Evolutionary conservation across 2,113 vertebrate genomes (phyloP), one percentile per base, ranked within the genome.

Genomic region (Sclerurus mexicanus): DNA sequence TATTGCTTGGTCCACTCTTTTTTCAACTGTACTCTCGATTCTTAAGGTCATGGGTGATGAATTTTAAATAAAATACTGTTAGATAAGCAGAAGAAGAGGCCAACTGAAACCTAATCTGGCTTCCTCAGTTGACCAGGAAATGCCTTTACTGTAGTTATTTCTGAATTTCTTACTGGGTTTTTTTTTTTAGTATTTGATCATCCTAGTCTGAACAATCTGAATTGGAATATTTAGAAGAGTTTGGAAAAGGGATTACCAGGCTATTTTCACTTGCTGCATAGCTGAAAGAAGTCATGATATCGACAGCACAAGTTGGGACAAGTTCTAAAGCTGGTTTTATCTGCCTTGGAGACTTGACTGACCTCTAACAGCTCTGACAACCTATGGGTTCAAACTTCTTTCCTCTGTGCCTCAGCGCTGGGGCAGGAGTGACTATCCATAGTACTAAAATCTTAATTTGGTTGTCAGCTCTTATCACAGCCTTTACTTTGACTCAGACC

Each of bases 11-110:
- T 85, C 52, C 31, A n/a, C 17, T 75, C 56, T 88, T 80, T 87
- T 85, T 69, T 79, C 18, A 60, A 40, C 28, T 60, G 4, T 50
- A 37, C 24, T 91, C 44, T 50, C 76, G 81, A 76, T 81, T 94
- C 59, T 72, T 94, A 62, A 76, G 81, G 87, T 82, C 58, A 79
- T 23, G n/a, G 62, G 74, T 93, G 73, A 82, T 87, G 55, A 85
- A 83, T 95, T 95, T 93, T 58, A 53, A 85, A 66, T 79, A 77
- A 96, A 95, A 79, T 94, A 85, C 63, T 94, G 50, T 87, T 93
- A 85, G 67, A 82, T 60, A 91, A 92, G 80, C 84, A 95, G 62
- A 59, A 68, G 58, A 84, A 74, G 46, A n/a, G 47, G 67, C 42
- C 85, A 94, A 30, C 30, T 93, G 92, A 95, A 96, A 97, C 56